Conservation (phyloP, 2,113 vertebrate species). For the Chamaetylas fuelleborni region DNA sequence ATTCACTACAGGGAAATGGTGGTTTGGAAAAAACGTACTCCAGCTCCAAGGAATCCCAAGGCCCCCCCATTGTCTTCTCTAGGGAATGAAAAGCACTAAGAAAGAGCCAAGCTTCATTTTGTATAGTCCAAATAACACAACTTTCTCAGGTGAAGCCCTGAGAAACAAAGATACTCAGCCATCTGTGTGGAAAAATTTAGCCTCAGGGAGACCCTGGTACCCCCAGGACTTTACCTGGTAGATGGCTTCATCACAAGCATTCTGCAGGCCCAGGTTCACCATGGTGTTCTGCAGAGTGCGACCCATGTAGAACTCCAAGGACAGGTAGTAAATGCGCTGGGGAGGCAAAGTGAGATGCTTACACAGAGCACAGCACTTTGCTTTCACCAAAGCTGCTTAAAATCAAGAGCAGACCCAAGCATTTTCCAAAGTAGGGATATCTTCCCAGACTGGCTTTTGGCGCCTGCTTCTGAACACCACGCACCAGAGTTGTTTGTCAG, state of each 20-base stretch:
- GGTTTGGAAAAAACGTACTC: neutral
- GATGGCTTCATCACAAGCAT: slow-evolving; percentile 85
- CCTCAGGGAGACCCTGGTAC: neutral
- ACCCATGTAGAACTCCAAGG: slow-evolving; percentile 92
- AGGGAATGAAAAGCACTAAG: neutral
- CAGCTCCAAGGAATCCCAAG: neutral
- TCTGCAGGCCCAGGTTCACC: slow-evolving; percentile 89
- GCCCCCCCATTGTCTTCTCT: rapidly evolving
- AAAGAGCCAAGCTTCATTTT: neutral
- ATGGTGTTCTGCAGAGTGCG: slow-evolving; percentile 90
- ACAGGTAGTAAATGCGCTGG: slow-evolving; percentile 83
- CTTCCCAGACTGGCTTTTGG: neutral
- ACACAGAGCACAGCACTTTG: neutral
- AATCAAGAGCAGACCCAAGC: neutral
- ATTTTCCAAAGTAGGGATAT: neutral
- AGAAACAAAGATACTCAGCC: neutral
- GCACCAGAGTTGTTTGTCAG: slow-evolving; percentile 31
- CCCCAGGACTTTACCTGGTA: slow-evolving; percentile 78
- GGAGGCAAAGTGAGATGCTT: neutral
- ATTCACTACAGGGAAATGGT: neutral
- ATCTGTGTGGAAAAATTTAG: rapidly evolving
- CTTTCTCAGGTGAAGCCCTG: neutral
- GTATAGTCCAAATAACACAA: neutral
- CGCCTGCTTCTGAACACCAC: neutral
- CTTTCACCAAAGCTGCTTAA: neutral